Evolutionary conservation across 2,113 vertebrate species (phyloP), one percentile per base, ranked within the genome.

Genomic region (Rhodinocichla rosea): DNA sequence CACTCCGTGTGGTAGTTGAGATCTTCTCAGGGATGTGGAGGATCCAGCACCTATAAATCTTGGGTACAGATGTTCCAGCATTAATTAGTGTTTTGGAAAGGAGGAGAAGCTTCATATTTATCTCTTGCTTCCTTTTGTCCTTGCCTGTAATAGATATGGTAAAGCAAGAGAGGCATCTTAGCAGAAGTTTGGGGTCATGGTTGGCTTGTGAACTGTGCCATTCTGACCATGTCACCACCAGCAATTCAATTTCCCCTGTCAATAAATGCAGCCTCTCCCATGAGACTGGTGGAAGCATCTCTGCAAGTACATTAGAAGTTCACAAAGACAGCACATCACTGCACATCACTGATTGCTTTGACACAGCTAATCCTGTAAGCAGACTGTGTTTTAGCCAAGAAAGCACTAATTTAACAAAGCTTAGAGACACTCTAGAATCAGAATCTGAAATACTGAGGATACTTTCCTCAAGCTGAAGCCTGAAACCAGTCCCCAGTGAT

Each of bases 1-100:
- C 0, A 1, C 6, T 83, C 4, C 0, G 0, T 26, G 7, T 79
- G 27, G 26, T 70, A 60, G 15, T 6, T 83, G 49, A 86, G 12
- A 30, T 68, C 3, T 4, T 92, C 78, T 70, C 37, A 44, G 55
- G n/a, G 52, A 65, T 6, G 26, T 27, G 17, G 17, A 49, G 27
- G 23, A 71, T 80, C 44, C 49, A 86, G 35, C 24, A 73, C 18
- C 18, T 89, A 3, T 50, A 71, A 63, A 63, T 86, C 15, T 79
- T 3, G 1, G 21, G 33, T 75, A 35, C 15, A 64, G 65, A 55
- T 83, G 16, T 83, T 76, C 30, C 56, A 75, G 33, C 23, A 50
- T 76, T 60, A 39, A 30, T 52, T 53, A 35, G 9, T 45, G n/a
- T 64, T 86, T 69, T 69, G 27, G 49, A 65, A 83, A 64, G 27